Percentiles rank a stretch among this genome's conserved stretches.
Evolutionary conservation across 2,797 vertebrate species (phyloP).

Genomic region (Lepus oiostolus): DNA sequence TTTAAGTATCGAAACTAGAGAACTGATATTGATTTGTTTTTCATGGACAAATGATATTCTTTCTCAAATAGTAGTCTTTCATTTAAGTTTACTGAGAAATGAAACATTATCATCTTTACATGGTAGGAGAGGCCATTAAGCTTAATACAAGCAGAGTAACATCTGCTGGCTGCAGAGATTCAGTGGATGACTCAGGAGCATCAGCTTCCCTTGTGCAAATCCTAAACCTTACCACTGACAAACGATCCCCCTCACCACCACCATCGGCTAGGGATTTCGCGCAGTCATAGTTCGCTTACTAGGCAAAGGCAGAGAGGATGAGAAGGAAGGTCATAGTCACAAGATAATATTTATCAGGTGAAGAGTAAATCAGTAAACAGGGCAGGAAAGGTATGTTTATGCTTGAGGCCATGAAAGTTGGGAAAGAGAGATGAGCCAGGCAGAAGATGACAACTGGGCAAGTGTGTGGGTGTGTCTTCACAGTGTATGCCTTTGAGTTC

Average conservation of each 20-base stretch:
- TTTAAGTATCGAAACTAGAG: conserved; percentile 66
- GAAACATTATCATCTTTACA: conserved; percentile 75
- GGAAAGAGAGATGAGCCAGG: conserved; percentile 57
- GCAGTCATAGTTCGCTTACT: background rate
- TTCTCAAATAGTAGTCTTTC: conserved; percentile 52
- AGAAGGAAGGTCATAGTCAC: conserved; percentile 41
- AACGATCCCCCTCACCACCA: background rate
- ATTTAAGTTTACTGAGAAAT: conserved; percentile 67
- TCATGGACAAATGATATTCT: conserved; percentile 48
- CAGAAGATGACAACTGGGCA: conserved; percentile 12
- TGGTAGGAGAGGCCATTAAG: conserved; percentile 55
- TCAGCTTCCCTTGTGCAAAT: conserved; percentile 40
- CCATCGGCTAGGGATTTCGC: background rate
- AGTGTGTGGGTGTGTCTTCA: background rate
- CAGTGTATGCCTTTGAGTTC: background rate
- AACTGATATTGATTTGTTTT: conserved; percentile 61
- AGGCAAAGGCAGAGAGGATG: conserved; percentile 48
- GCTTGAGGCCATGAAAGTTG: conserved; percentile 64
- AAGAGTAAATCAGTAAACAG: conserved; percentile 73
- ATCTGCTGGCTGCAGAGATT: background rate
- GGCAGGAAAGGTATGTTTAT: conserved; percentile 71
- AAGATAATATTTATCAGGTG: conserved; percentile 77
- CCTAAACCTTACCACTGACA: conserved; percentile 55
- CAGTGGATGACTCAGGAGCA: background rate
- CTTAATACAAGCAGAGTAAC: conserved; percentile 31